A percentile compares a stretch with the other conserved stretches of the same genome.
phyloP scores from a whole-genome alignment of 2,797 vertebrate genomes.

The Trematomus bernacchii region DNA sequence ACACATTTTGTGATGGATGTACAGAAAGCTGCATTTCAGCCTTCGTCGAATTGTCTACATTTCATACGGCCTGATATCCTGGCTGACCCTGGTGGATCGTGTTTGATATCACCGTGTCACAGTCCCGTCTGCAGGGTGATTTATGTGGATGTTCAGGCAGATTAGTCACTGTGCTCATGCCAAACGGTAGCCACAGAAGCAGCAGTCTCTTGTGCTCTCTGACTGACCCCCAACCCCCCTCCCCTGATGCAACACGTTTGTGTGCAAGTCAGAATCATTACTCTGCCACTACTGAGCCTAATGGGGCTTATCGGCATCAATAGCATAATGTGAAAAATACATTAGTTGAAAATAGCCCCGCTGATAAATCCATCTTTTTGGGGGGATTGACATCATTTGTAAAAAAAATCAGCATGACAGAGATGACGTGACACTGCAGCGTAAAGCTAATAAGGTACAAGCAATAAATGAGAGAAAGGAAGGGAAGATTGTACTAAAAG shows the following conservation, averaged over 20 bases:
- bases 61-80: neutral
- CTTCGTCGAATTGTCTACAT: neutral
- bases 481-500: neutral
- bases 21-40: too few species aligned
- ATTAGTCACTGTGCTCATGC: slow-evolving; percentile 51
- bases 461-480: neutral
- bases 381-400: neutral
- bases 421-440: neutral
- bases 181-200: slow-evolving; percentile 13
- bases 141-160: slow-evolving; percentile 32
- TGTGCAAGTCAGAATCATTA: slow-evolving; percentile 28
- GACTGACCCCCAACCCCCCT: too few species aligned
- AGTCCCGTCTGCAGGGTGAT: slow-evolving; percentile 36
- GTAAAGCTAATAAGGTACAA: neutral
- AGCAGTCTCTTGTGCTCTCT: slow-evolving; percentile 9
- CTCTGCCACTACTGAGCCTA: slow-evolving; percentile 23
- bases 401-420: neutral
- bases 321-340: slow-evolving; percentile 13
- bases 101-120: slow-evolving; percentile 12
- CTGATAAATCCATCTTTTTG: slow-evolving; percentile 26
- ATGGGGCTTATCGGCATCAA: slow-evolving; percentile 40
- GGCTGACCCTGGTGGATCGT: slow-evolving; percentile 20
- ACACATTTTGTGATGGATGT: too few species aligned
- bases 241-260: slow-evolving; percentile 15
- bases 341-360: neutral